A percentile compares a stretch with the other conserved stretches of the same genome.
These are phyloP conservation scores for Crenichthys baileyi DNA, from an alignment of 2,797 vertebrate species.

Conservation along the genomic window DNA sequence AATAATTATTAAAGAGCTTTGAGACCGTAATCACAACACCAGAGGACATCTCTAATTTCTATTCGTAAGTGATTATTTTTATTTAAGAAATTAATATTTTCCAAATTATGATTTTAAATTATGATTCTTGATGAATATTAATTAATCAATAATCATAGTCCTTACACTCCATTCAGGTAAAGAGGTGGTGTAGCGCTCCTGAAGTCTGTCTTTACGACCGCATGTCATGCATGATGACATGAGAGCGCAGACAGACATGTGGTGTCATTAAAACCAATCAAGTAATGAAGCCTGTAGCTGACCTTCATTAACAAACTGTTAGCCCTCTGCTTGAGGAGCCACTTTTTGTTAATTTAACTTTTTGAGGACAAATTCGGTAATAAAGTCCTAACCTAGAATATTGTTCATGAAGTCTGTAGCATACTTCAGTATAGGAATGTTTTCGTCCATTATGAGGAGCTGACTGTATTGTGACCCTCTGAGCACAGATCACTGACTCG, in stretches of 20 bases:
- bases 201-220: neutral
- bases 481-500: neutral
- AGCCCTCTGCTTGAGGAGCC: conserved; percentile 68
- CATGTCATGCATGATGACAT: neutral
- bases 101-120: no score
- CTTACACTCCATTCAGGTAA: neutral
- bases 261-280: neutral
- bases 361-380: neutral
- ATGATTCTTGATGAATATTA: no score
- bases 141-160: no score
- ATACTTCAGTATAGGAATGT: neutral
- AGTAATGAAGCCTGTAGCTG: neutral
- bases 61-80: no score
- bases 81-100: no score
- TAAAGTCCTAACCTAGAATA: neutral
- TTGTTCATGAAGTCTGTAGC: neutral
- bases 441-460: neutral
- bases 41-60: no score
- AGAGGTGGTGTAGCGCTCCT: neutral
- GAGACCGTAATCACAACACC: no score
- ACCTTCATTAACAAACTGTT: conserved; percentile 1
- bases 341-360: conserved; percentile 30
- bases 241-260: neutral
- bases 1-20: no score
- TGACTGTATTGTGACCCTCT: no score